Evolutionary conservation across 2,888 invertebrate genomes (phyloP).

Genomic region (Acrocyrtus sp.): DNA sequence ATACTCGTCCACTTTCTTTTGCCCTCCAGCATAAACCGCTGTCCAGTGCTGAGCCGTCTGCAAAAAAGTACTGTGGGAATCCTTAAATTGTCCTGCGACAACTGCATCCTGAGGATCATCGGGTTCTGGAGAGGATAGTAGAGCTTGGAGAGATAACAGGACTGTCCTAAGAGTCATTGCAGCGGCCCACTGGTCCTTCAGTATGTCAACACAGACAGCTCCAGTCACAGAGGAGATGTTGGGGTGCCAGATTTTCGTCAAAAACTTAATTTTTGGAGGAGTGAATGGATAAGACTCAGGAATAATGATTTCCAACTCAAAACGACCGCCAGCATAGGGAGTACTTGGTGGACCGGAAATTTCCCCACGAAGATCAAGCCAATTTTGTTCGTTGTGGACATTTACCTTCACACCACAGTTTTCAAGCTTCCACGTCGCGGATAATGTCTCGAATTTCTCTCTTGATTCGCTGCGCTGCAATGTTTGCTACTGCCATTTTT

Average conservation of each 20-base stretch:
- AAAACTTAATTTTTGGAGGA: slow-evolving; percentile 72
- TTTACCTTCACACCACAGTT: slow-evolving; percentile 25
- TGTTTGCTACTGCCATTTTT: slow-evolving; percentile 65
- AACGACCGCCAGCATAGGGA: slow-evolving; percentile 71
- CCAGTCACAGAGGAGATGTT: slow-evolving; percentile 72
- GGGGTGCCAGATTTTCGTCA: slow-evolving; percentile 74
- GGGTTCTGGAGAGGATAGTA: slow-evolving; percentile 67
- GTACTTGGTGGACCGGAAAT: slow-evolving; percentile 72
- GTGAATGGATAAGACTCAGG: slow-evolving; percentile 73
- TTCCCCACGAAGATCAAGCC: slow-evolving; percentile 69
- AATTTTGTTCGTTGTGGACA: slow-evolving; percentile 61
- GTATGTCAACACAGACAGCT: slow-evolving; percentile 72
- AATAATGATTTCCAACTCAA: slow-evolving; percentile 70
- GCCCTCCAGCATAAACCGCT: slow-evolving; percentile 70
- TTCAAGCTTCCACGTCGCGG: slow-evolving; percentile 69
- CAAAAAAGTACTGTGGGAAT: slow-evolving; percentile 68
- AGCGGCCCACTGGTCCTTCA: slow-evolving; percentile 71
- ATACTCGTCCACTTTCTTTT: slow-evolving; percentile 79
- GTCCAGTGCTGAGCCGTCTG: slow-evolving; percentile 72
- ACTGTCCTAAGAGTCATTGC: slow-evolving; percentile 73
- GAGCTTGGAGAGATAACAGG: slow-evolving; percentile 71
- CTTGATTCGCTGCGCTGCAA: slow-evolving; percentile 70
- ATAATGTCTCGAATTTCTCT: slow-evolving; percentile 71
- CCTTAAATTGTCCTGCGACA: slow-evolving; percentile 72
- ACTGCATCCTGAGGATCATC: slow-evolving; percentile 69